Evolutionary conservation across 1,140 invertebrate species (phyloP), one percentile per base, ranked within the genome.

Genomic region (Aphelinus atriplicis): DNA sequence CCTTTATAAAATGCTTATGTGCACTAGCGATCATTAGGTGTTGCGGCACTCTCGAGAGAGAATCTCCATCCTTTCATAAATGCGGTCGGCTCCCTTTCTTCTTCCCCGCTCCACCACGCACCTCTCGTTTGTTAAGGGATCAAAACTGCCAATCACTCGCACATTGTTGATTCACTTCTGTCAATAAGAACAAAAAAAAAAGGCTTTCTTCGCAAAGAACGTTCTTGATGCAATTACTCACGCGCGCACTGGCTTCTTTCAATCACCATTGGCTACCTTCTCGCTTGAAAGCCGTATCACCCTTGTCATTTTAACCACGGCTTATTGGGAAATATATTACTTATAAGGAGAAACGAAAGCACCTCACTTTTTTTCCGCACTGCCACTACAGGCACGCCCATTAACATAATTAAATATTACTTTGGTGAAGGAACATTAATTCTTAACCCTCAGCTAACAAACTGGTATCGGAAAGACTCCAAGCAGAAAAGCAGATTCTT

Each of bases 121-220:
- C 47, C 47, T 57, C 43, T 55, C 43, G 66, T 1, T 45, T 51
- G 57, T 43, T 50, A 26, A 75, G 46, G 26, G 61, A 53, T 57
- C n/a, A 58, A 65, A 75, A 69, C 67, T 75, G 73, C 67, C 73
- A 75, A 75, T 75, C 73, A 75, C 60, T 42, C 26, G 67, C 47
- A 50, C 66, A 70, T 4, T 45, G 42, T 45, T 58, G 51, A 72
- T 67, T 73, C 46, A 51, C 64, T 60, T 73, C 5, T 63, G 46
- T 63, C 61, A 57, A 51, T 56, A 69, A 58, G 58, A 47, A 56
- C 60, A 57, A 51, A 53, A 69, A 58, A 57, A 26, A 47, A 56
- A 47, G 50, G 6, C 60, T 71, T 56, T 42, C 50, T 71, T 56
- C 46, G 26, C 60, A 7, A 63, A 62, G 55, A 26, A 3, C 58